phyloP scores from a whole-genome alignment of 2,888 invertebrate genomes.

The Rotaria socialis region DNA sequence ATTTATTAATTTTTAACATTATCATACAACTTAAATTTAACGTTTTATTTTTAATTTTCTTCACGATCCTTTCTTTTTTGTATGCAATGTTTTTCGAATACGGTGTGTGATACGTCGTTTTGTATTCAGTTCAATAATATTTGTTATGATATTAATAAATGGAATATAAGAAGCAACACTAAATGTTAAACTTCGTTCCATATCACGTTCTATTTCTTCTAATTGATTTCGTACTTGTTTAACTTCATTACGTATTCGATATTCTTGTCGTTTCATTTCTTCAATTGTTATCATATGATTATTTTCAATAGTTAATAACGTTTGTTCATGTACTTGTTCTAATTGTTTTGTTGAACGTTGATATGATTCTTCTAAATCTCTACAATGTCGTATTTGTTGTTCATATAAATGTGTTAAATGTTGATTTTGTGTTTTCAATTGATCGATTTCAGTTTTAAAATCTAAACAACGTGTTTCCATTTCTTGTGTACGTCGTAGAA shows the following conservation, averaged over 20 bases:
- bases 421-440: not conserved
- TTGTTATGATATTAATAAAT: not conserved
- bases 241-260: not conserved
- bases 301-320: not conserved
- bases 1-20: no score
- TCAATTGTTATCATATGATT: not conserved
- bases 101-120: slow-evolving; percentile 3
- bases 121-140: slow-evolving; percentile 9
- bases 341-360: not conserved
- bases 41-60: not conserved
- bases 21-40: no score
- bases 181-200: not conserved
- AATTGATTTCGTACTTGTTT: slow-evolving; percentile 16
- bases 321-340: not conserved
- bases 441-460: not conserved
- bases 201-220: slow-evolving; percentile 12
- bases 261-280: not conserved
- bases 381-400: not conserved
- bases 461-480: not conserved
- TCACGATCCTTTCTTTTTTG: not conserved
- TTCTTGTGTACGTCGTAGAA: slow-evolving; percentile 10
- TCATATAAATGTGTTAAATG: not conserved
- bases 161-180: not conserved
- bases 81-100: not conserved
- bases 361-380: not conserved